Evolutionary conservation across 2,113 vertebrate species (phyloP), one percentile per base, ranked within the genome.

Genomic region (Caranx melampygus): DNA sequence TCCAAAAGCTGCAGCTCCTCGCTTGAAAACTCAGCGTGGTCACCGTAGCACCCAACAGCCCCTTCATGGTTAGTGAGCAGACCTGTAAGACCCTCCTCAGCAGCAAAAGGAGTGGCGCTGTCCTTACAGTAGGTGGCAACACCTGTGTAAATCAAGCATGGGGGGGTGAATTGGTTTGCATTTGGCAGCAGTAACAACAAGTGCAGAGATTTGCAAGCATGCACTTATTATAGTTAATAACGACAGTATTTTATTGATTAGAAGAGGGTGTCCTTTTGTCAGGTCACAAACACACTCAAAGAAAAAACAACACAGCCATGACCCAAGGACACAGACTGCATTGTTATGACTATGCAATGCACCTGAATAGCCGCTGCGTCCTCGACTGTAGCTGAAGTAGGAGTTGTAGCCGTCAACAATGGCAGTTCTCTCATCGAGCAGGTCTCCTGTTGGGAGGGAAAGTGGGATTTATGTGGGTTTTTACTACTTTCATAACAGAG

Each of bases 301-400:
- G 21, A 10, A n/a, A 51, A 52, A 58, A 35, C 9, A n/a, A 42
- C 12, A 1, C 45, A 11, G 11, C 2, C 16, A 12, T 55, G 9
- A 35, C 3, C 34, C 5, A 66, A 13, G 33, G 26, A 7, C 37
- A 45, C 10, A 57, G 51, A 49, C 35, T 44, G 0, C 63, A 20
- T 2, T 68, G 31, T 26, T 44, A 67, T 40, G 40, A 77, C 47
- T 31, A 8, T 34, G 60, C 61, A 86, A 90, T 75, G 13, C 47
- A 97, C 97, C 97, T 81, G 96, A 97, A 88, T 98, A 98, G 44
- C 96, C 96, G 81, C 95, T 95, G 34, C 96, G 95, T 62, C 91
- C 95, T 70, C 96, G 93, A 61, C 96, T 95, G 89, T 95, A 97
- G 92, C 97, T 97, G 90, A 97, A 97, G 86, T 96, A 97, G 7